Conservation (phyloP, 2,888 invertebrate genomes). For the Arrhopalites spinosus region DNA sequence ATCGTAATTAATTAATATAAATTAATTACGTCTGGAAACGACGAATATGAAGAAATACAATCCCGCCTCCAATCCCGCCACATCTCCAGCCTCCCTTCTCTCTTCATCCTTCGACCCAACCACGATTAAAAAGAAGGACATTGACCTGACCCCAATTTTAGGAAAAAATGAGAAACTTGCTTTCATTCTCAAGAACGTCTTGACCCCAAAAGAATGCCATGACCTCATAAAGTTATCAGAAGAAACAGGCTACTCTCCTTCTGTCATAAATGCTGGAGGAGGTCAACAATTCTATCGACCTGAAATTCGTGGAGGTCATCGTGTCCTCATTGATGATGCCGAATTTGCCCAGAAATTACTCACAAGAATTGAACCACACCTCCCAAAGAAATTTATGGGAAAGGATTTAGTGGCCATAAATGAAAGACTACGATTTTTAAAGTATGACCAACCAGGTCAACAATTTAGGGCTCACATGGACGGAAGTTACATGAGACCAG, state of each 20-base stretch:
- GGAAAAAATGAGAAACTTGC: constrained; percentile 19
- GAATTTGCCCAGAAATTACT: constrained; percentile 38
- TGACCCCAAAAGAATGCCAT: constrained; percentile 43
- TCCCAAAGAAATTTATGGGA: neutral
- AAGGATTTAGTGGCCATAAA: constrained; percentile 2
- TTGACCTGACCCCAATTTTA: no score
- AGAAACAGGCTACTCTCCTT: neutral
- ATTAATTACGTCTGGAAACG: no score
- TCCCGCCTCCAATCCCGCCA: no score
- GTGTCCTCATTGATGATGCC: constrained; percentile 44
- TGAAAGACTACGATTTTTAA: constrained; percentile 1
- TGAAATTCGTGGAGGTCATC: constrained; percentile 28
- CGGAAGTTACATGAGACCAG: neutral
- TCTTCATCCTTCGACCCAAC: no score
- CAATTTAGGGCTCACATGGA: neutral
- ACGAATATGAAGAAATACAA: no score
- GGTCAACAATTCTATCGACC: neutral
- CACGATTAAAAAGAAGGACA: no score
- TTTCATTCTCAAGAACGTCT: constrained; percentile 42
- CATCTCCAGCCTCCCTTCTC: no score
- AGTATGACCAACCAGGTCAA: neutral
- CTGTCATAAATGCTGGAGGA: neutral
- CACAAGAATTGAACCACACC: constrained; percentile 23
- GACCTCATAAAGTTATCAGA: constrained; percentile 38
- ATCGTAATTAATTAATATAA: no score